Conservation (phyloP, 2,113 vertebrate genomes). For the Neodon shergylaensis region DNA sequence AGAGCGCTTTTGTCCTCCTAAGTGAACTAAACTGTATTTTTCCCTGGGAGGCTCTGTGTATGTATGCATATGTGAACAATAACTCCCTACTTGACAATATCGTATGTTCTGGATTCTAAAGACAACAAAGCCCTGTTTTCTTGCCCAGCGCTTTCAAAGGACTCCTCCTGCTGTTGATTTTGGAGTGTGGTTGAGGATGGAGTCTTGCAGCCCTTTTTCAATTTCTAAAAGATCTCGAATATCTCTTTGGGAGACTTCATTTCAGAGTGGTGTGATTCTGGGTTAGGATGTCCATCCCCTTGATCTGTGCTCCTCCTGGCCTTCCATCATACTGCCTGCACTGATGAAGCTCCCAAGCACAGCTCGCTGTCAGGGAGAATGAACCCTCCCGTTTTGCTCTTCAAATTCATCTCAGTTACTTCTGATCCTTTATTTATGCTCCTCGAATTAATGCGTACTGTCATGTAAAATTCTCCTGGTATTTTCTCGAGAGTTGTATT, state of each 20-base stretch:
- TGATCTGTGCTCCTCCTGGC: background rate
- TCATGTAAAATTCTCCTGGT: background rate
- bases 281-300: background rate
- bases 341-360: background rate
- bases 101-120: background rate
- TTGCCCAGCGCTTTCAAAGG: background rate
- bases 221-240: background rate
- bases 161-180: background rate
- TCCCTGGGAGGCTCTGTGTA: background rate
- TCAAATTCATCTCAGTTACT: slow-evolving; percentile 46
- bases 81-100: background rate
- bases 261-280: background rate
- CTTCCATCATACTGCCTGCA: background rate
- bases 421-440: slow-evolving; percentile 23
- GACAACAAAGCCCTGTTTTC: background rate
- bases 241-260: background rate
- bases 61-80: background rate
- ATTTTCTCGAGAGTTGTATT: slow-evolving; percentile 21
- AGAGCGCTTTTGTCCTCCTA: background rate
- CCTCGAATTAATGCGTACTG: slow-evolving; percentile 30
- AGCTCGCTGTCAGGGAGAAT: background rate
- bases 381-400: background rate
- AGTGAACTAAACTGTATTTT: background rate
- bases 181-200: background rate
- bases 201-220: background rate